A percentile compares a stretch with the other conserved stretches of the same genome.
These are phyloP conservation scores for Abrostola triplasia DNA, from an alignment of 2,888 invertebrate species.

Conservation along the genomic window DNA sequence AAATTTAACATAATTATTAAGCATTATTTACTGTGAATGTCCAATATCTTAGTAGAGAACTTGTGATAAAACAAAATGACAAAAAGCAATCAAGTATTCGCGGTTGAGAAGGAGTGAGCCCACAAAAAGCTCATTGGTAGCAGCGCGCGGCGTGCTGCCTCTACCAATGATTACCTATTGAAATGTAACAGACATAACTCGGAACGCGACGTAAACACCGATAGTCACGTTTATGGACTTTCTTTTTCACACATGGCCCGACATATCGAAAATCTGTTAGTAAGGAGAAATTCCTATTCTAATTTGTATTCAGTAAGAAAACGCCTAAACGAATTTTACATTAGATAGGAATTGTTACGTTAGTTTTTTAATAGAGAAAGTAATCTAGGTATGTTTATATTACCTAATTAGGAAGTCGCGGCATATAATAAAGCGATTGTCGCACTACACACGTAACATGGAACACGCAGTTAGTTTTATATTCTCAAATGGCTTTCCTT, in stretches of 20 bases:
- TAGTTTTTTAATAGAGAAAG: slow-evolving; percentile 67
- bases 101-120: background rate
- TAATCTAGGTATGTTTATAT: slow-evolving; percentile 60
- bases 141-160: slow-evolving; percentile 19
- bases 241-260: slow-evolving; percentile 76
- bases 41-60: slow-evolving; percentile 11
- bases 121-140: slow-evolving; percentile 17
- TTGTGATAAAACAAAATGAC: background rate
- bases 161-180: slow-evolving; percentile 51
- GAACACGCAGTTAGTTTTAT: slow-evolving; percentile 27
- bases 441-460: slow-evolving; percentile 36
- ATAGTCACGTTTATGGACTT: slow-evolving; percentile 70
- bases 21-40: slow-evolving; percentile 23
- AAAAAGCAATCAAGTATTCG: slow-evolving; percentile 6
- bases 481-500: slow-evolving; percentile 45
- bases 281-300: slow-evolving; percentile 80
- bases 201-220: slow-evolving; percentile 58
- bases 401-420: slow-evolving; percentile 63
- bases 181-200: slow-evolving; percentile 56
- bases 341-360: slow-evolving; percentile 70
- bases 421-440: slow-evolving; percentile 41
- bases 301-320: slow-evolving; percentile 80
- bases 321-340: slow-evolving; percentile 71
- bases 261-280: slow-evolving; percentile 75
- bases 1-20: slow-evolving; percentile 41